Conservation (phyloP, 53 echinoderm and acorn worm species). For the Stichopus horrens region DNA sequence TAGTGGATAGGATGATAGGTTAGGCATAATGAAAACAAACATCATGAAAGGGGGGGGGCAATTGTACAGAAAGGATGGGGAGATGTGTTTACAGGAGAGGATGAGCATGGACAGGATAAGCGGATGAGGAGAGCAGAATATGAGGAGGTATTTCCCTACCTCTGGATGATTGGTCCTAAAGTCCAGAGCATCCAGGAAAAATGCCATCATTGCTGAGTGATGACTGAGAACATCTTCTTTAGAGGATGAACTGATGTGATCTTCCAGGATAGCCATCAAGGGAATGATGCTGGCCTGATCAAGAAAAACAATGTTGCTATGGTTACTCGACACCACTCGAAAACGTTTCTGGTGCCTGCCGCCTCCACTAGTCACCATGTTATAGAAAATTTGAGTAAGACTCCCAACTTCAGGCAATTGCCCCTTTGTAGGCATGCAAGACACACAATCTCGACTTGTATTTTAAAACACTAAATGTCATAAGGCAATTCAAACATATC, state of each 20-base stretch:
- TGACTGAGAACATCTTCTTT: conserved; percentile 73
- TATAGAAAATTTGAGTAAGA: too few species aligned
- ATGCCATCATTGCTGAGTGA: conserved; percentile 52
- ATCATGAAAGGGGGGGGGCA: neutral
- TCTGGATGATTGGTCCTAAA: conserved; percentile 69
- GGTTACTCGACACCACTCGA: too few species aligned
- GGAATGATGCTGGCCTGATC: conserved; percentile 69
- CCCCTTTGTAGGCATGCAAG: too few species aligned
- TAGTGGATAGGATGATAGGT: too few species aligned
- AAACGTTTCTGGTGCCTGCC: too few species aligned
- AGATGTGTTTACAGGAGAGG: too few species aligned
- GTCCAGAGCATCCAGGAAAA: conserved; percentile 82
- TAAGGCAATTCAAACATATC: too few species aligned
- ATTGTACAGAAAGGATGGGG: too few species aligned
- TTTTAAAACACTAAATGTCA: too few species aligned
- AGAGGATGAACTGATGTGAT: conserved; percentile 62
- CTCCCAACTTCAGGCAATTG: too few species aligned
- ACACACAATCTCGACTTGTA: too few species aligned
- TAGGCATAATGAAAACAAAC: neutral
- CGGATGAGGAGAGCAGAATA: neutral
- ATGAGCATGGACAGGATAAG: neutral
- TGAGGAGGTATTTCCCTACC: conserved; percentile 44
- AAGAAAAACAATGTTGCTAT: neutral
- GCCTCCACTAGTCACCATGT: too few species aligned
- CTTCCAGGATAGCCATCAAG: conserved; percentile 71